Evolutionary conservation across 1,140 invertebrate genomes (phyloP).

Genomic region (Drosophila seguyi): DNA sequence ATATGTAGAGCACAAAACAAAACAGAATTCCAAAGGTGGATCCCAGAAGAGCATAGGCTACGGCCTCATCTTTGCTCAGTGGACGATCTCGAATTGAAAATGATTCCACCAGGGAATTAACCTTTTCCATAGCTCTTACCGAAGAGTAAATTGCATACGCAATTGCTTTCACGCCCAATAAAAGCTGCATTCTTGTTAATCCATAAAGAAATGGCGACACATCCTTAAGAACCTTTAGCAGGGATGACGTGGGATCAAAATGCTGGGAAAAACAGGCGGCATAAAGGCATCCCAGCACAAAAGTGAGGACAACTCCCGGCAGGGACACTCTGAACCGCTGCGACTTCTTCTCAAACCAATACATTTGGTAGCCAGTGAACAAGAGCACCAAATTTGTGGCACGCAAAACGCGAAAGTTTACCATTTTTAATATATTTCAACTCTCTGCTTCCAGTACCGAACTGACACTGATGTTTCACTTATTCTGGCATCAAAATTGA

Average conservation of each 20-base stretch:
- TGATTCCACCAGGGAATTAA: conserved; percentile 35
- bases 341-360: conserved; percentile 60
- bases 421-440: conserved; percentile 42
- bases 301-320: conserved; percentile 42
- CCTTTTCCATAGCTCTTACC: conserved; percentile 24
- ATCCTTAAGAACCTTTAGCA: conserved; percentile 56
- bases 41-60: conserved; percentile 56
- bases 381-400: conserved; percentile 59
- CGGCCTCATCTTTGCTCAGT: conserved; percentile 24
- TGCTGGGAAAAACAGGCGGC: conserved; percentile 66
- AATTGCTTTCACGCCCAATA: conserved; percentile 61
- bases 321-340: conserved; percentile 56
- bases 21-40: conserved; percentile 60
- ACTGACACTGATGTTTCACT: conserved; percentile 12
- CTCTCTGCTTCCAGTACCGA: background rate
- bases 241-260: conserved; percentile 47
- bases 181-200: conserved; percentile 59
- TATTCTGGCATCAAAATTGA: background rate
- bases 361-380: conserved; percentile 68
- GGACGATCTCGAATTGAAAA: conserved; percentile 8
- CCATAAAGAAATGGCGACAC: conserved; percentile 66
- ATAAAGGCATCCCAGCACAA: conserved; percentile 56
- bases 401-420: conserved; percentile 59
- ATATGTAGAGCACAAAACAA: conserved; percentile 65
- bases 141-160: conserved; percentile 59